A percentile compares a stretch with the other conserved stretches of the same genome.
Evolutionary conservation across 2,797 vertebrate genomes (phyloP).

Genomic region (Sebastes umbrosus): DNA sequence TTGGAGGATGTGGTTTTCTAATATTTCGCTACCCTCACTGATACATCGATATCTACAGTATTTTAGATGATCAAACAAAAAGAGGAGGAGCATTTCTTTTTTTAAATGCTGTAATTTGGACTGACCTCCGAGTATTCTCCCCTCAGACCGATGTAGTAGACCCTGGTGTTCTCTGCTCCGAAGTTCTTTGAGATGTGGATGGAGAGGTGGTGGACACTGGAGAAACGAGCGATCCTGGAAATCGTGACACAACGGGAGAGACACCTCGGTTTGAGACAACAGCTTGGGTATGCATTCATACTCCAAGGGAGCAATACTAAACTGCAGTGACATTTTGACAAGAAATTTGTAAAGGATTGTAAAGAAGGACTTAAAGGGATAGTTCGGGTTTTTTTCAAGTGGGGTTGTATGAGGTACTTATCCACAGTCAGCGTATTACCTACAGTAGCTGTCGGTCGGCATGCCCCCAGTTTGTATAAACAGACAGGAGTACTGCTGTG

Average conservation of each 20-base stretch:
- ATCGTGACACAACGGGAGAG: neutral
- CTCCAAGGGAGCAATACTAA: neutral
- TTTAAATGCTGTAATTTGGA: neutral
- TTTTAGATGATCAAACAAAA: neutral
- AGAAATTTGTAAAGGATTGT: neutral
- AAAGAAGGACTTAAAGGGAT: neutral
- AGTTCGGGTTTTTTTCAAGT: no score
- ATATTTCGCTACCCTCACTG: neutral
- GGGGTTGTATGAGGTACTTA: no score
- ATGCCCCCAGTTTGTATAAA: no score
- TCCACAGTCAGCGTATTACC: no score
- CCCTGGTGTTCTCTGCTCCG: constrained; percentile 89
- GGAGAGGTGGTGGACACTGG: constrained; percentile 92
- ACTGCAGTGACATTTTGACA: neutral
- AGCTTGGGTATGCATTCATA: neutral
- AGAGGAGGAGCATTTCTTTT: neutral
- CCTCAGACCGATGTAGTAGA: constrained; percentile 94
- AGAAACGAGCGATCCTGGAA: constrained; percentile 92
- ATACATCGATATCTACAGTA: neutral
- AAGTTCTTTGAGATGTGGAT: constrained; percentile 97
- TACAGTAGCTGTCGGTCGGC: no score
- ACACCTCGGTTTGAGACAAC: neutral
- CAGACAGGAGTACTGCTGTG: no score
- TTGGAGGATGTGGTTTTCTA: neutral
- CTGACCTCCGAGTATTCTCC: constrained; percentile 94